Percentiles rank a stretch among this genome's conserved stretches.
Evolutionary conservation across 2,797 vertebrate genomes (phyloP).

Genomic region (Argyrosomus regius): DNA sequence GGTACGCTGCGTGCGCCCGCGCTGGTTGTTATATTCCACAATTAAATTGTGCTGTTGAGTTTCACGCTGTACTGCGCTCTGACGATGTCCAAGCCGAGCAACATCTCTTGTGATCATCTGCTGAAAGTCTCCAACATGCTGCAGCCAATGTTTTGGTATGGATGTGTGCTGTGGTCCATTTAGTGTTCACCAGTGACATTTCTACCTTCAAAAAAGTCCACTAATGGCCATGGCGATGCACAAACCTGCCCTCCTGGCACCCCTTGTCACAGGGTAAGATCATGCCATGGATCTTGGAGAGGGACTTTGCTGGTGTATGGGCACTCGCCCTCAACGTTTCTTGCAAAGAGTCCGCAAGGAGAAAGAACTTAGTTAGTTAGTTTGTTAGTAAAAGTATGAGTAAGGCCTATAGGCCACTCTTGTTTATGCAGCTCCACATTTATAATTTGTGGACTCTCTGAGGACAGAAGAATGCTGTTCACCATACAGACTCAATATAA

Average conservation of each 20-base stretch:
- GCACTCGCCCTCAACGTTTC: background rate
- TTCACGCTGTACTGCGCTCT: conserved; percentile 3
- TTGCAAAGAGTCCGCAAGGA: background rate
- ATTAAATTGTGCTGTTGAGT: conserved; percentile 1
- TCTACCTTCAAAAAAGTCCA: background rate
- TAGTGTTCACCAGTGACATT: background rate
- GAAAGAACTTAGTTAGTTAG: background rate
- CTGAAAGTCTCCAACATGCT: background rate
- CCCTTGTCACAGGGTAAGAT: conserved; percentile 3
- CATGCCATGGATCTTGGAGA: conserved; percentile 1
- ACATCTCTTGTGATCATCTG: background rate
- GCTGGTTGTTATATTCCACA: background rate
- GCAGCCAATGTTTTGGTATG: background rate
- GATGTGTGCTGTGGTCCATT: background rate
- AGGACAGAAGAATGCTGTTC: conserved; percentile 52
- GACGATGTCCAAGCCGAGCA: background rate
- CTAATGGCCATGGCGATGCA: background rate
- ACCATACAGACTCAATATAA: conserved; percentile 62
- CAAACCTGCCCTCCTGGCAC: background rate
- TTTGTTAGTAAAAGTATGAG: conserved; percentile 5
- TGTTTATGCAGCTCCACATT: conserved; percentile 41
- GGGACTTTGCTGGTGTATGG: background rate
- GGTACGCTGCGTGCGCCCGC: background rate
- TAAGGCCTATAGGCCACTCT: conserved; percentile 16
- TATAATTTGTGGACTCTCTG: conserved; percentile 46